Evolutionary conservation across 2,113 vertebrate genomes (phyloP).

Genomic region (Cygnus atratus): DNA sequence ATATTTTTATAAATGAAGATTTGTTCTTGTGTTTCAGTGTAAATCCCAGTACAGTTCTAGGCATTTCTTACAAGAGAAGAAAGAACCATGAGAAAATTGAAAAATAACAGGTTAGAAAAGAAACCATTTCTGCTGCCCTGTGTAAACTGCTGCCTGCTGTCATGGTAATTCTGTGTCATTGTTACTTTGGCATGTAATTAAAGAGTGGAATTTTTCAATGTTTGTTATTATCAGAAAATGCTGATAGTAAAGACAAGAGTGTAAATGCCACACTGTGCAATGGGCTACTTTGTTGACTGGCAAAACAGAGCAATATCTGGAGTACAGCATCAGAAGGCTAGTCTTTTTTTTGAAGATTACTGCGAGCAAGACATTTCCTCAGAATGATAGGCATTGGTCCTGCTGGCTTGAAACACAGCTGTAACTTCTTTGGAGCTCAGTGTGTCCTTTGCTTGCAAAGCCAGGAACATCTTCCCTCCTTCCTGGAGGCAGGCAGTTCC

Average conservation of each 20-base stretch:
- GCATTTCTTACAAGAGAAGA: not conserved
- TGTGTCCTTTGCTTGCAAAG: not conserved
- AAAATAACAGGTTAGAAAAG: not conserved
- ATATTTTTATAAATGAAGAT: not conserved
- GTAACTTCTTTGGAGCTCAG: not conserved
- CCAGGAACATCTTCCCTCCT: too few species aligned
- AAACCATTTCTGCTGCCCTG: not conserved
- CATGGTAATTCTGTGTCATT: not conserved
- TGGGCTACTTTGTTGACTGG: not conserved
- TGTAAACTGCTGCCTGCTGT: not conserved
- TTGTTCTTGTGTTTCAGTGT: not conserved
- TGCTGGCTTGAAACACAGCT: not conserved
- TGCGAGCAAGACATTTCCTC: not conserved
- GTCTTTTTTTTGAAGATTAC: not conserved
- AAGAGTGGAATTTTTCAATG: not conserved
- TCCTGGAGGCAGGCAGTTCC: not conserved
- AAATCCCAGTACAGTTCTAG: not conserved
- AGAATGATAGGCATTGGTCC: not conserved
- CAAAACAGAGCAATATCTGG: not conserved
- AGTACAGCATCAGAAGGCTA: not conserved
- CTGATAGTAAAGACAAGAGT: accelerated
- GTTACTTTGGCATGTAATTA: not conserved
- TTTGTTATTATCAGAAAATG: not conserved
- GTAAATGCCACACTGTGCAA: not conserved
- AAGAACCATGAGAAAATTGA: not conserved